phyloP scores from a whole-genome alignment of 2,888 invertebrate species.

The Myopa testacea region DNA sequence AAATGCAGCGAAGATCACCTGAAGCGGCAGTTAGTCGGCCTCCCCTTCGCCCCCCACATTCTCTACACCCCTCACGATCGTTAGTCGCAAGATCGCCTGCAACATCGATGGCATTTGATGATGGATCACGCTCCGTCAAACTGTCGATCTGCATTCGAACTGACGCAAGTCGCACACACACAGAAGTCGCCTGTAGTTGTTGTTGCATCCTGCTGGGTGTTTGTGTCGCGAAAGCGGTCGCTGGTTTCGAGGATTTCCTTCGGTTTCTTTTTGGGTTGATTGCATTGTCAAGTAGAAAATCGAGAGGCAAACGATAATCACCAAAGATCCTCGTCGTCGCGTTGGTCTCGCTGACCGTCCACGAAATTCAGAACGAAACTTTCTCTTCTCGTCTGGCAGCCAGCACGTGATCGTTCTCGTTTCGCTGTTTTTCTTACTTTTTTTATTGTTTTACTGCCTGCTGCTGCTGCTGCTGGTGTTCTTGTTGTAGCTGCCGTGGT shows the following conservation, averaged over 20 bases:
- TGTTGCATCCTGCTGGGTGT: slow-evolving; percentile 25
- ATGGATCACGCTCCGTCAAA: slow-evolving; percentile 17
- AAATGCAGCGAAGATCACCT: background rate
- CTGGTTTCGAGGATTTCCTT: slow-evolving; percentile 10
- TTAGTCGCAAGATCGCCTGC: background rate
- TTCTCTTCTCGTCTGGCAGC: slow-evolving; percentile 30
- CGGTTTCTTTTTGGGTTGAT: background rate
- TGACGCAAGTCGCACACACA: slow-evolving; percentile 44
- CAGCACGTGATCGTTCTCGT: slow-evolving; percentile 32
- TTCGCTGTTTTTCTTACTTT: background rate
- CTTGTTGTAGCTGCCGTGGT: background rate
- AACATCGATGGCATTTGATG: background rate
- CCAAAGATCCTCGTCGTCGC: slow-evolving; percentile 17
- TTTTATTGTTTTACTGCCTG: background rate
- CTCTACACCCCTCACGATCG: no score
- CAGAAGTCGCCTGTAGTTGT: background rate
- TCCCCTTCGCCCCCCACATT: background rate
- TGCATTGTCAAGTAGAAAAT: slow-evolving; percentile 21
- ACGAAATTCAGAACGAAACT: slow-evolving; percentile 40
- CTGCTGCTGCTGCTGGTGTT: background rate
- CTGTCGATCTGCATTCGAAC: slow-evolving; percentile 50
- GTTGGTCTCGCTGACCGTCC: background rate
- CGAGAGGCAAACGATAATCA: slow-evolving; percentile 17
- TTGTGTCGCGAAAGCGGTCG: slow-evolving; percentile 9
- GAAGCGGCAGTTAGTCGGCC: slow-evolving; percentile 4